Base-by-base conservation (phyloP, 2,888 invertebrate genomes). In the Anthophora plumipes region DNA sequence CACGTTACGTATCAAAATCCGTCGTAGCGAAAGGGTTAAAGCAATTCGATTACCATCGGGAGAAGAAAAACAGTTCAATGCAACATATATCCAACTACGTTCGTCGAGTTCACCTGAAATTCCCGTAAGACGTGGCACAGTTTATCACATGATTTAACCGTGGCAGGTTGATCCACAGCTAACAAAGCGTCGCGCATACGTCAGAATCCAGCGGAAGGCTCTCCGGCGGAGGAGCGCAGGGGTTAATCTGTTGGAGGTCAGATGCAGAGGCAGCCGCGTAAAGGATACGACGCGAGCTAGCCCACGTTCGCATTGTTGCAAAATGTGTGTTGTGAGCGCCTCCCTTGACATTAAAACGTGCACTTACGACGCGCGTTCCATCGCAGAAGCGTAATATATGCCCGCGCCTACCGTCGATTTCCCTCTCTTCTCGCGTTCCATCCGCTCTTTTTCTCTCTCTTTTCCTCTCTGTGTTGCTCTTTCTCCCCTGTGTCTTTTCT, bases 331-430 rank as follows among this genome's bases (percentile, higher is more conserved):
- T 55, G 57, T 6, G 66, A 67, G 70, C 74, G 78, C 79, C 82
- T 87, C 82, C 87, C 88, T 88, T 88, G 88, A 87, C 88, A 88
- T 88, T 88, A 88, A 88, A 88, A 88, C 85, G 80, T 69, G 63
- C 83, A 67, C 78, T 81, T 43, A 60, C 70, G 75, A 76, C 76
- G 72, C 64, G 86, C 85, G 85, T 86, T 86, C 80, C 86, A 86
- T 86, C 78, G 83, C 70, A 59, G 83, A 86, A 86, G 80, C 84
- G 84, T 83, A 84, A 69, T 69, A 20, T 20, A 82, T 78, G 80
- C 68, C 74, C 77, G 74, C 86, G 73, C 83, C 80, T 78, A 84
- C 77, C 72, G 20, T 66, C 68, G 46, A n/a, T 37, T 59, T 70
- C 67, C 46, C 61, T 17, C 48, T 22, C 55, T 67, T 70, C 57